Conservation (phyloP, 2,888 invertebrate genomes). For the Drosophila algonquin region DNA sequence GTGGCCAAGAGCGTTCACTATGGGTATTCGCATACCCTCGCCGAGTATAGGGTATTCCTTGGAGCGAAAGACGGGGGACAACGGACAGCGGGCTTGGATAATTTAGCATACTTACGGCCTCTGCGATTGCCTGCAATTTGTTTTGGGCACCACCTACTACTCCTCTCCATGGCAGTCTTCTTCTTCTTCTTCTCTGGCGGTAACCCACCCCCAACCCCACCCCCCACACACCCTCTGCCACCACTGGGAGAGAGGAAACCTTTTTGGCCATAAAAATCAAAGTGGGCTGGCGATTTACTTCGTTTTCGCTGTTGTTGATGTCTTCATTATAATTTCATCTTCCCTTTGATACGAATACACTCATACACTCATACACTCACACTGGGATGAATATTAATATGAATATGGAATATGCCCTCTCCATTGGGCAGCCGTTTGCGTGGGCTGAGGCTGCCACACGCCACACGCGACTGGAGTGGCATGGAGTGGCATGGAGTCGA, state of each 20-base stretch:
- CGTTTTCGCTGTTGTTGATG: slow-evolving; percentile 73
- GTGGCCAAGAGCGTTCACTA: too few species aligned
- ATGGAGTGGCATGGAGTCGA: slow-evolving; percentile 36
- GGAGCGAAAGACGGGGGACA: slow-evolving; percentile 58
- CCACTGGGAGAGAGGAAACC: neutral
- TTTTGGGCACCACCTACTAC: slow-evolving; percentile 76
- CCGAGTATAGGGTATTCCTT: slow-evolving; percentile 43
- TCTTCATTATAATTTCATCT: slow-evolving; percentile 77
- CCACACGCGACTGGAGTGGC: neutral
- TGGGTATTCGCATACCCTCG: neutral
- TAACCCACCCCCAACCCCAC: slow-evolving; percentile 19
- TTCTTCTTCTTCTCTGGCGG: slow-evolving; percentile 9
- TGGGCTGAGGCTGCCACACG: slow-evolving; percentile 39
- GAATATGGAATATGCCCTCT: neutral
- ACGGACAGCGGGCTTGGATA: slow-evolving; percentile 67
- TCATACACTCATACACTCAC: neutral
- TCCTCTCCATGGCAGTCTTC: slow-evolving; percentile 33
- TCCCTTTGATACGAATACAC: slow-evolving; percentile 37
- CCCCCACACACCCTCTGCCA: neutral
- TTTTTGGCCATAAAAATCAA: slow-evolving; percentile 73
- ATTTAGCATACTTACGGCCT: slow-evolving; percentile 74
- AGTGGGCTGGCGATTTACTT: slow-evolving; percentile 77
- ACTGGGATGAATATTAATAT: slow-evolving; percentile 31
- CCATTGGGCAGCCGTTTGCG: slow-evolving; percentile 62
- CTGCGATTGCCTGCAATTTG: slow-evolving; percentile 75